These are phyloP conservation scores for Helogale parvula DNA, from an alignment of 2,113 vertebrate species.

Conservation along the genomic window DNA sequence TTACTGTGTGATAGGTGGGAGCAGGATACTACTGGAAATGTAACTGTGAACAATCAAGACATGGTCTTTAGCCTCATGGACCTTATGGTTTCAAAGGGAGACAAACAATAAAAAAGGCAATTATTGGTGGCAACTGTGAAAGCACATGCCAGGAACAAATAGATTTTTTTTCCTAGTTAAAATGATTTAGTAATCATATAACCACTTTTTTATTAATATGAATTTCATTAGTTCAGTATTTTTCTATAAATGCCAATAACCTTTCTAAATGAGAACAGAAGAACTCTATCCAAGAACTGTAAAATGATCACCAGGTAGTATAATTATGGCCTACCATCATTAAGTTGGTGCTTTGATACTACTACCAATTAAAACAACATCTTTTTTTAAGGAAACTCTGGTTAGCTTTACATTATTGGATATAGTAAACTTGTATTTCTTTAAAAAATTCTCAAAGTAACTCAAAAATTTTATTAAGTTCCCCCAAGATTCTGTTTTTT, in stretches of 20 bases:
- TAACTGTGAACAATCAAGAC: neutral
- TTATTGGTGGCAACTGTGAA: neutral
- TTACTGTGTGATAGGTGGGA: neutral
- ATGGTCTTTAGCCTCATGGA: neutral
- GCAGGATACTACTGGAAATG: neutral
- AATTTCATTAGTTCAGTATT: neutral
- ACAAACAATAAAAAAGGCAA: neutral
- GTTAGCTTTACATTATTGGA: neutral
- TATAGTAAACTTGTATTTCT: neutral
- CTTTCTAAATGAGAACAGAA: slow-evolving; percentile 27
- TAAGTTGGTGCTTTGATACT: neutral
- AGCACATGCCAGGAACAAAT: neutral
- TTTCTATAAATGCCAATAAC: neutral
- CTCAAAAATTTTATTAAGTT: neutral
- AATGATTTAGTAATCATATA: neutral
- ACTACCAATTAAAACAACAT: neutral
- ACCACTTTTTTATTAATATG: neutral
- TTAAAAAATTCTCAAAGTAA: neutral
- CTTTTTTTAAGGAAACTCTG: neutral
- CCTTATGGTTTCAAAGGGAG: neutral
- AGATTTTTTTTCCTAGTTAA: neutral
- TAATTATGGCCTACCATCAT: neutral
- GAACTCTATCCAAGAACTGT: neutral
- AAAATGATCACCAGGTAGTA: neutral
- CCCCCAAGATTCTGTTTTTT: neutral